These are phyloP conservation scores for Myotis davidii DNA, from an alignment of 2,113 vertebrate genomes.

Conservation along the genomic window DNA sequence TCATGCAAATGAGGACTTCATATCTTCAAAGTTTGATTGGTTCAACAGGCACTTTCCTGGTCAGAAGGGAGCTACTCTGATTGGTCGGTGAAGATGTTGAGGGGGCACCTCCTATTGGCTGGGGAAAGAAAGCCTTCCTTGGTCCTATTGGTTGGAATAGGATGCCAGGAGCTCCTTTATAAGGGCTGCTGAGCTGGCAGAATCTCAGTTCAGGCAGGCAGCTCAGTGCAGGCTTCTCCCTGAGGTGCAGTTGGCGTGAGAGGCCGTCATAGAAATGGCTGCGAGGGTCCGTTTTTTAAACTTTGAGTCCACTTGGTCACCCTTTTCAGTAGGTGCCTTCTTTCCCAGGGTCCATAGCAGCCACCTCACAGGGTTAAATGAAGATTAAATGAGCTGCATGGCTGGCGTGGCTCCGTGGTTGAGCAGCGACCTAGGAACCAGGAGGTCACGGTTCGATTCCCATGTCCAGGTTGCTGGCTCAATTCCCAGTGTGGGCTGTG, in stretches of 20 bases:
- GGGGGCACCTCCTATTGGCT: background rate
- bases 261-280: background rate
- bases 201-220: background rate
- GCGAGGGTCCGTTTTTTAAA: background rate
- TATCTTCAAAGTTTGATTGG: background rate
- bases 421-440: no score
- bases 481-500: no score
- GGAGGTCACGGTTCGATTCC: no score
- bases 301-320: background rate
- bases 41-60: background rate
- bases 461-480: no score
- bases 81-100: background rate
- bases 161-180: background rate
- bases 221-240: background rate
- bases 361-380: background rate
- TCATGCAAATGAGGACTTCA: background rate
- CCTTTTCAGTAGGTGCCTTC: background rate
- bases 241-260: background rate
- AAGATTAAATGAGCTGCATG: background rate
- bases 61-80: background rate
- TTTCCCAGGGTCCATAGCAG: background rate
- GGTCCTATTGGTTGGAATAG: background rate
- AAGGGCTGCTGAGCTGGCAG: background rate
- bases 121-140: background rate
- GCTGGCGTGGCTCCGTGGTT: no score